phyloP scores from a whole-genome alignment of 2,888 invertebrate species.

The Drosophila subquinaria region DNA sequence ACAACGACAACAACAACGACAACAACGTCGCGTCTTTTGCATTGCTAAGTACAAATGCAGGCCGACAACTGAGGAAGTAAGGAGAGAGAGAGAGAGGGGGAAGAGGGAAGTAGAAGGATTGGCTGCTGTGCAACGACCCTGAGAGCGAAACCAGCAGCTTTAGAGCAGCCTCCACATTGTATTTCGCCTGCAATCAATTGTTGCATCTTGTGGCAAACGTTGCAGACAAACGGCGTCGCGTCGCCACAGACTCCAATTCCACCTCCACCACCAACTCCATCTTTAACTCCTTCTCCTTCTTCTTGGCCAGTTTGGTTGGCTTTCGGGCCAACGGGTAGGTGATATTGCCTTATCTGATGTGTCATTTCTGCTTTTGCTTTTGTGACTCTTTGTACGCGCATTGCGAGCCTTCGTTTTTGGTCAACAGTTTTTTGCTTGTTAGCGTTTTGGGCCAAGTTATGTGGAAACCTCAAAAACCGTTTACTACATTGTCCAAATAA shows the following conservation, averaged over 20 bases:
- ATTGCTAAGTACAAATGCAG: conserved; percentile 74
- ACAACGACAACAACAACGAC: conserved; percentile 24
- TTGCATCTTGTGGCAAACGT: conserved; percentile 77
- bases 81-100: not conserved
- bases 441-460: conserved; percentile 59
- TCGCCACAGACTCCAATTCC: conserved; percentile 36
- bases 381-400: conserved; percentile 74
- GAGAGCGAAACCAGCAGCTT: conserved; percentile 36
- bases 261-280: not conserved
- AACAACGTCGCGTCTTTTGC: conserved; percentile 63
- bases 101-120: not conserved
- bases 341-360: conserved; percentile 85
- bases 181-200: conserved; percentile 79
- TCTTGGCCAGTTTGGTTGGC: conserved; percentile 15
- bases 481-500: conserved; percentile 66
- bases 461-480: conserved; percentile 58
- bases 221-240: conserved; percentile 59
- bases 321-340: conserved; percentile 70
- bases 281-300: not conserved
- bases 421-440: conserved; percentile 76
- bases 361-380: conserved; percentile 81
- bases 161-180: conserved; percentile 41
- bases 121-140: conserved; percentile 71
- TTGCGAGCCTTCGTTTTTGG: conserved; percentile 55
- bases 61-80: conserved; percentile 14